Conservation (phyloP, 2,797 vertebrate genomes). For the Myioborus miniatus region DNA sequence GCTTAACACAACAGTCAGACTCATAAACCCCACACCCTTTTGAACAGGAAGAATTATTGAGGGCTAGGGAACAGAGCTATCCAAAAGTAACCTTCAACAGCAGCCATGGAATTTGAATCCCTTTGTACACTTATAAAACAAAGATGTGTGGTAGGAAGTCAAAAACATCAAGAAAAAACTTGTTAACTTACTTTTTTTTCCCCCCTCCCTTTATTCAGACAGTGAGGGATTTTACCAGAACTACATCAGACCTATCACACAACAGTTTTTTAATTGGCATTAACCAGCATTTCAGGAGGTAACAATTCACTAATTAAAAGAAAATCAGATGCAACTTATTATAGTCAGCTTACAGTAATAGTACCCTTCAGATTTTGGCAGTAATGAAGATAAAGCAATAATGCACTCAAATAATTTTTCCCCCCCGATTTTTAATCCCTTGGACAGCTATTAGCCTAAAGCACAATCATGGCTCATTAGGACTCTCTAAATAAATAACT, state of each 20-base stretch:
- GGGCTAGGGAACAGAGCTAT: neutral
- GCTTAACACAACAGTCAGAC: neutral
- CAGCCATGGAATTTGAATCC: neutral
- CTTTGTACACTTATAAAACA: neutral
- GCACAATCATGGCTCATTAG: conserved; percentile 45
- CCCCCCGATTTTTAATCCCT: conserved; percentile 23
- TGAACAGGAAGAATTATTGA: neutral
- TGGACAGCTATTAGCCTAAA: conserved; percentile 38
- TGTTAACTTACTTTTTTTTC: neutral
- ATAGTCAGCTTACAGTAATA: conserved; percentile 43
- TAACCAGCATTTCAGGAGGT: conserved; percentile 40
- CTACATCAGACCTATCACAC: neutral
- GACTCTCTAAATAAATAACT: conserved; percentile 55
- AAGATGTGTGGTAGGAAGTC: neutral
- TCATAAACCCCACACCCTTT: neutral
- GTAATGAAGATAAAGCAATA: conserved; percentile 59
- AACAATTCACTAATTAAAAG: conserved; percentile 57
- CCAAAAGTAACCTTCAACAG: neutral
- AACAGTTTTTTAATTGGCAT: conserved; percentile 27
- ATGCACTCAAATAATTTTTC: conserved; percentile 35
- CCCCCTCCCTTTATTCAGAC: neutral
- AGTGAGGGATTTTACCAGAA: neutral
- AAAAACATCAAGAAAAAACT: neutral
- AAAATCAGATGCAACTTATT: conserved; percentile 46
- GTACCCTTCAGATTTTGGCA: conserved; percentile 30